Conservation (phyloP, 2,888 invertebrate species). For the Endomychus coccineus region DNA sequence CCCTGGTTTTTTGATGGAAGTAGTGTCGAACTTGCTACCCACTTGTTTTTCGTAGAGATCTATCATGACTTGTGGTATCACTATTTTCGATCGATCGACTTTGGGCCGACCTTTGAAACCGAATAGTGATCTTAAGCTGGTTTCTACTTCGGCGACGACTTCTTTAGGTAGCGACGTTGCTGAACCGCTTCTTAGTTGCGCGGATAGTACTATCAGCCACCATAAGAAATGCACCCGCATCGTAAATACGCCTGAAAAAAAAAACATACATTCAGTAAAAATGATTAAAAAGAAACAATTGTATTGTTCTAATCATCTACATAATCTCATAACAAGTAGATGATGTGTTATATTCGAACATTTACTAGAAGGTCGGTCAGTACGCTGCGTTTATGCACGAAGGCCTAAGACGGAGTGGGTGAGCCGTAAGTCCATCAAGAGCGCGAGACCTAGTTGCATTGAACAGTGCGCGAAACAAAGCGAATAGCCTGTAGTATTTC, state of each 20-base stretch:
- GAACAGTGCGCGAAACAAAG: no score
- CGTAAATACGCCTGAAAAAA: constrained; percentile 23
- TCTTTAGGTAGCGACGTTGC: constrained; percentile 29
- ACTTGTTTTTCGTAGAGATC: constrained; percentile 66
- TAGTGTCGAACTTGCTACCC: constrained; percentile 56
- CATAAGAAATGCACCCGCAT: constrained; percentile 23
- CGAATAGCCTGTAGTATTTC: no score
- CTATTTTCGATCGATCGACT: constrained; percentile 45
- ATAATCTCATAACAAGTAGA: no score
- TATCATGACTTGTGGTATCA: constrained; percentile 73
- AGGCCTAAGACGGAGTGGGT: no score
- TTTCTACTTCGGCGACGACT: constrained; percentile 47
- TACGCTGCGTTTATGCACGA: no score
- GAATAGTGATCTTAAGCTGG: constrained; percentile 54
- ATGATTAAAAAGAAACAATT: no score
- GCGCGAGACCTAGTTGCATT: no score
- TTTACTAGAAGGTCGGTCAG: no score
- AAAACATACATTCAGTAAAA: constrained; percentile 4
- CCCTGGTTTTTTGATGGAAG: constrained; percentile 60
- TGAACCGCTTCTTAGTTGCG: constrained; percentile 19
- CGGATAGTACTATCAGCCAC: constrained; percentile 29
- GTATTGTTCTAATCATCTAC: no score
- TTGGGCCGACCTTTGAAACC: constrained; percentile 52
- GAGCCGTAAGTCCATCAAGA: no score
- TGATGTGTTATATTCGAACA: no score